A percentile compares a stretch with the other conserved stretches of the same genome.
Conservation (phyloP, 1,140 invertebrate species). For the Batillaria attramentaria region DNA sequence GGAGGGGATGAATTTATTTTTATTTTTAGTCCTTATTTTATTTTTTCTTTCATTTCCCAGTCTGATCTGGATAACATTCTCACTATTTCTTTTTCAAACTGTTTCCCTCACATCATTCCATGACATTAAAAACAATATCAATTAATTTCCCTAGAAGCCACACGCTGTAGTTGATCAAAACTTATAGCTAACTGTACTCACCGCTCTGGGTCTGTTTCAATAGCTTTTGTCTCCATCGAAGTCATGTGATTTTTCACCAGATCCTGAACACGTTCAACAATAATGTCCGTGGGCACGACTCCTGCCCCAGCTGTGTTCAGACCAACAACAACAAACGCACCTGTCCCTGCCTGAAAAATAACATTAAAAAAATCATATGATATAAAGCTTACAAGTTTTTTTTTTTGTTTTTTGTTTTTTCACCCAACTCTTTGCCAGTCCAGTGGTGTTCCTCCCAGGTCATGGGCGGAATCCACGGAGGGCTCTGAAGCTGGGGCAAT, state of each 20-base stretch:
- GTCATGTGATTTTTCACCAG: not conserved
- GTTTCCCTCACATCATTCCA: not conserved
- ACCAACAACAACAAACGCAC: slow-evolving; percentile 15
- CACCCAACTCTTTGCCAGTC: too few species aligned
- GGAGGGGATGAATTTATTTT: not conserved
- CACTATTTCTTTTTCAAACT: not conserved
- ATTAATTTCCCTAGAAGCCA: not conserved
- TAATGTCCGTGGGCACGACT: not conserved
- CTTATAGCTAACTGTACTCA: not conserved
- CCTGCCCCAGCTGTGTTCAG: not conserved
- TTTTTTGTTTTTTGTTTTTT: too few species aligned
- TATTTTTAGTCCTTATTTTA: not conserved
- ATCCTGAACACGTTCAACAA: not conserved
- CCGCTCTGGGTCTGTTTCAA: not conserved
- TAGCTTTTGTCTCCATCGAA: too few species aligned
- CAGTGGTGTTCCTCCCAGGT: too few species aligned
- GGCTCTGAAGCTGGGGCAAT: too few species aligned
- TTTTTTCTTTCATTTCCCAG: not conserved
- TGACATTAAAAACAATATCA: not conserved
- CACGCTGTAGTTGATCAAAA: not conserved
- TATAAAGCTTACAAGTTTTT: too few species aligned
- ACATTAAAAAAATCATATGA: too few species aligned
- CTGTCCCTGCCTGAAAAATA: slow-evolving; percentile 16
- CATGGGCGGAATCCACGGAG: too few species aligned
- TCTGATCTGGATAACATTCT: not conserved